phyloP scores from a whole-genome alignment of 1,140 invertebrate species.

The Littorina saxatilis region DNA sequence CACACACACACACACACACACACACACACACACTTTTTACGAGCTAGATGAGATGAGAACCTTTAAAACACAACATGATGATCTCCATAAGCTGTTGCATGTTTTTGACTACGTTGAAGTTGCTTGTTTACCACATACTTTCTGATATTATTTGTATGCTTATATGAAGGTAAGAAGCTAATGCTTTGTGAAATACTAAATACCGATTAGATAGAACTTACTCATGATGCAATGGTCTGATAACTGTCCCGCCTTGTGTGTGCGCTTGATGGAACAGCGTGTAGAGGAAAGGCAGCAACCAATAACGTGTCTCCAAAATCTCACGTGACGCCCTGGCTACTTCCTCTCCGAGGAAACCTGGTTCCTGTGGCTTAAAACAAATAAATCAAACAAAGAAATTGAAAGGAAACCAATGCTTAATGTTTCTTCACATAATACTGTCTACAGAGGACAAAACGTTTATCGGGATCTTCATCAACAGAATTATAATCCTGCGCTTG shows the following conservation, averaged over 20 bases:
- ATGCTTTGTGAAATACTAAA: no score
- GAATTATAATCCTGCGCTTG: no score
- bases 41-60: background rate
- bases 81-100: no score
- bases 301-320: conserved; percentile 68
- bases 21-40: background rate
- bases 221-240: conserved; percentile 71
- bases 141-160: no score
- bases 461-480: no score
- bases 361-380: conserved; percentile 62
- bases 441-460: no score
- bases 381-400: background rate
- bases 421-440: no score
- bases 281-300: conserved; percentile 72
- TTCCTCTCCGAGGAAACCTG: conserved; percentile 60
- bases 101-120: no score
- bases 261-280: conserved; percentile 70
- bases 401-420: background rate
- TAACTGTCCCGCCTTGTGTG: conserved; percentile 63
- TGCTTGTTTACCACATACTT: no score
- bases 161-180: no score
- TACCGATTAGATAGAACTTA: conserved; percentile 49
- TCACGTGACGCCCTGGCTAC: conserved; percentile 61
- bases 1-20: background rate
- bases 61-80: no score